These are phyloP conservation scores for Fopius arisanus DNA, from an alignment of 1,140 invertebrate species.

Conservation along the genomic window DNA sequence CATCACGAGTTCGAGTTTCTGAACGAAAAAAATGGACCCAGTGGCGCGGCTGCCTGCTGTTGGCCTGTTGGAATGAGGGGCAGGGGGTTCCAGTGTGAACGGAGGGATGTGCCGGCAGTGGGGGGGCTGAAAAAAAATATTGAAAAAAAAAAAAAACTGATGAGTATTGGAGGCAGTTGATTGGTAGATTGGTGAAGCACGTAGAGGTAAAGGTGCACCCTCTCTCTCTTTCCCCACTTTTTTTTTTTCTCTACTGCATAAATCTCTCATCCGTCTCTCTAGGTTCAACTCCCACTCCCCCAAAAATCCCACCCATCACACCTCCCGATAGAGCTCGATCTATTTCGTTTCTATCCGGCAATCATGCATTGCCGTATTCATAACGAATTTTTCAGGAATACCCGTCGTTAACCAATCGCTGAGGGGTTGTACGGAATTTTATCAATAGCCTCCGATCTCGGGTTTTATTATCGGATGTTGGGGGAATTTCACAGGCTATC, in stretches of 20 bases:
- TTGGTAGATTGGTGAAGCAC: slow-evolving; percentile 55
- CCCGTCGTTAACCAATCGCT: slow-evolving; percentile 43
- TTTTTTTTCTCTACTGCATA: slow-evolving; percentile 38
- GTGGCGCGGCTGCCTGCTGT: slow-evolving; percentile 18
- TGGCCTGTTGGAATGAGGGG: slow-evolving; percentile 22
- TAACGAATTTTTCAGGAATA: slow-evolving; percentile 44
- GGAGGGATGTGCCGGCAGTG: slow-evolving; percentile 18
- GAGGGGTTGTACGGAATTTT: not conserved
- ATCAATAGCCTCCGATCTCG: not conserved
- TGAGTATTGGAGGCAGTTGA: slow-evolving; percentile 64
- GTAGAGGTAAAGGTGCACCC: slow-evolving; percentile 29
- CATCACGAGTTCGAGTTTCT: slow-evolving; percentile 60
- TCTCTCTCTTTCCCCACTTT: slow-evolving; percentile 47
- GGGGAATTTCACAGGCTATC: not conserved
- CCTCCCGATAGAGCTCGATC: slow-evolving; percentile 3
- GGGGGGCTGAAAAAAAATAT: not conserved
- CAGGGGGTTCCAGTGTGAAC: not conserved
- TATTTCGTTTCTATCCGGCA: slow-evolving; percentile 16
- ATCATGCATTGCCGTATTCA: slow-evolving; percentile 31
- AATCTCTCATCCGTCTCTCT: slow-evolving; percentile 29
- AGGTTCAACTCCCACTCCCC: not conserved
- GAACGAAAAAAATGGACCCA: slow-evolving; percentile 56
- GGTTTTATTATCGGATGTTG: not conserved
- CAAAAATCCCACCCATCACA: not conserved
- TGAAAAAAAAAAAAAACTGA: slow-evolving; percentile 34